A percentile compares a stretch with the other conserved stretches of the same genome.
Conservation (phyloP, 2,888 invertebrate genomes). For the Danaus chrysippus region DNA sequence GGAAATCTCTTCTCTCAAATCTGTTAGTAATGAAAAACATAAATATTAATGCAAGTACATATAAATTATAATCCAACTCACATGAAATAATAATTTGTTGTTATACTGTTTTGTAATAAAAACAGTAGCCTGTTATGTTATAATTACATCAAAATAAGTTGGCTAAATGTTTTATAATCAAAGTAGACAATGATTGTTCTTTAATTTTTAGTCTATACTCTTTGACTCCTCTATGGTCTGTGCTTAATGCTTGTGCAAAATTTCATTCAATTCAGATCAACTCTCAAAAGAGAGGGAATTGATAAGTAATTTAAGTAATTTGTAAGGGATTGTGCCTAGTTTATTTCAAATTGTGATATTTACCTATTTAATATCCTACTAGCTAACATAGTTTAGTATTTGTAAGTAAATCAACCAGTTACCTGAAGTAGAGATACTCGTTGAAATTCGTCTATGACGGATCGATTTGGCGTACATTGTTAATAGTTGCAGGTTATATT, state of each 20-base stretch:
- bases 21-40: too few relatives aligned
- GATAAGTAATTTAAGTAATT: conserved; percentile 14
- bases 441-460: conserved; percentile 44
- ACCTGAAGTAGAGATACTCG: conserved; percentile 26
- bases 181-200: too few relatives aligned
- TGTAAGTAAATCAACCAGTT: conserved; percentile 26
- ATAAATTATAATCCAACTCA: too few relatives aligned
- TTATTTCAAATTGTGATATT: conserved; percentile 40
- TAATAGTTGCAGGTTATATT: conserved; percentile 64
- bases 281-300: conserved; percentile 20
- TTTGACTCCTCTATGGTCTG: not conserved
- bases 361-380: conserved; percentile 32
- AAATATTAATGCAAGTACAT: too few relatives aligned
- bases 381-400: conserved; percentile 30
- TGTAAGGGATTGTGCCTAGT: conserved; percentile 20
- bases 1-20: too few relatives aligned
- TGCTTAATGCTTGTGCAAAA: conserved; percentile 3
- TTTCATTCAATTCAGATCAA: conserved; percentile 14
- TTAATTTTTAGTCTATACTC: conserved; percentile 1
- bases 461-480: conserved; percentile 61
- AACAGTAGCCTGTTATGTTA: too few relatives aligned
- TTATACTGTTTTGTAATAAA: too few relatives aligned
- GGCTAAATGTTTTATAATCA: too few relatives aligned
- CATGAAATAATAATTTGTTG: too few relatives aligned
- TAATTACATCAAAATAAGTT: too few relatives aligned